These are phyloP conservation scores for Osmoderma eremita DNA, from an alignment of 2,888 invertebrate genomes.

Conservation along the genomic window DNA sequence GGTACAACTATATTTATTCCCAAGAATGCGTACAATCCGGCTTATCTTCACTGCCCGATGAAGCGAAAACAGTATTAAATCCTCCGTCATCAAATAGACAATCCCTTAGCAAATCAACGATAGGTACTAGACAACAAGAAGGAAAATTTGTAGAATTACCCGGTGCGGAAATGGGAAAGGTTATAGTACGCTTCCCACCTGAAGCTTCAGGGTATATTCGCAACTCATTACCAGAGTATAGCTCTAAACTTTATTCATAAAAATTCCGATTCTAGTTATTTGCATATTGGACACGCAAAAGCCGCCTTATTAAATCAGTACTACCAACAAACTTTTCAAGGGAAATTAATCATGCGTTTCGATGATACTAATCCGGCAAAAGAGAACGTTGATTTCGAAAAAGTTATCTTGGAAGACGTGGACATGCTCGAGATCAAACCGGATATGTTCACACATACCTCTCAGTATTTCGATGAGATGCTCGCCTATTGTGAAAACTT, in stretches of 20 bases:
- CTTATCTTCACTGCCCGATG: conserved; percentile 68
- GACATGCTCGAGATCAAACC: conserved; percentile 91
- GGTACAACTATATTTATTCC: conserved; percentile 75
- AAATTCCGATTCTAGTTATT: conserved; percentile 68
- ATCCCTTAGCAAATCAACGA: conserved; percentile 45
- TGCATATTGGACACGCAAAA: conserved; percentile 99
- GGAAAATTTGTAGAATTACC: conserved; percentile 96
- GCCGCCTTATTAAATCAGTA: conserved; percentile 98
- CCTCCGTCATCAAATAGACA: conserved; percentile 46
- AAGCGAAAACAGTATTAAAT: conserved; percentile 60
- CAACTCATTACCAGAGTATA: neutral
- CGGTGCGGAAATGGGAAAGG: conserved; percentile 96
- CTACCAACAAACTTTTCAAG: conserved; percentile 92
- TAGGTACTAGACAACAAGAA: conserved; percentile 58
- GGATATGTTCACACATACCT: conserved; percentile 93
- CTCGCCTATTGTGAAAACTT: conserved; percentile 87
- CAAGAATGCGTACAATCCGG: conserved; percentile 69
- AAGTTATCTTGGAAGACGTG: conserved; percentile 95
- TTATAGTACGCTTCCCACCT: conserved; percentile 98
- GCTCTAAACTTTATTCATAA: neutral
- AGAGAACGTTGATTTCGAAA: conserved; percentile 96
- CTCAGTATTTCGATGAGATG: conserved; percentile 96
- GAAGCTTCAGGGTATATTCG: conserved; percentile 91
- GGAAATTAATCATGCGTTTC: conserved; percentile 96
- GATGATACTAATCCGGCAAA: conserved; percentile 99